Conservation (phyloP, 2,113 vertebrate species). For the Triplophysa dalaica region DNA sequence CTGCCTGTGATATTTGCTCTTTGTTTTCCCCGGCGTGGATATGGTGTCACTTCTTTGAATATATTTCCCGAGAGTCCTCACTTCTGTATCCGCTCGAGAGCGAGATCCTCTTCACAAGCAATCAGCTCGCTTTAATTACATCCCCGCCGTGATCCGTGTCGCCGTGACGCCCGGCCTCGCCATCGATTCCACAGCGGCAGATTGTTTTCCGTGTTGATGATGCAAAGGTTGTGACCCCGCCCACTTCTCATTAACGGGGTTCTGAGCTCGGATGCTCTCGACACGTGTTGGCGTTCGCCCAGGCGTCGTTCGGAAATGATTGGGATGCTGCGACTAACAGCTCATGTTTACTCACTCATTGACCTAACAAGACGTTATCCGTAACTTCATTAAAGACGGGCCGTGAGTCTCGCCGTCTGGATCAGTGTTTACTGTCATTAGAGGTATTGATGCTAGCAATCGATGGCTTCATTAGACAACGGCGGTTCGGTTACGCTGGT, state of each 20-base stretch:
- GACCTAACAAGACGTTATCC: background rate
- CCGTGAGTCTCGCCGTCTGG: background rate
- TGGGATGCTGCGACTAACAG: background rate
- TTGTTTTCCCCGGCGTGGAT: background rate
- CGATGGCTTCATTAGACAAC: background rate
- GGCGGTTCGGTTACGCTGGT: too few relatives aligned
- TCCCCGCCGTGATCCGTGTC: slow-evolving; percentile 20
- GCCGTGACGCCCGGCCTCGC: slow-evolving; percentile 9
- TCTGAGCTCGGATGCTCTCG: slow-evolving; percentile 3
- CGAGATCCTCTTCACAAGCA: slow-evolving; percentile 29
- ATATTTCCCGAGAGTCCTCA: slow-evolving; percentile 1
- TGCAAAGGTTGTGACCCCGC: slow-evolving; percentile 28
- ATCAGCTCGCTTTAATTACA: slow-evolving; percentile 49
- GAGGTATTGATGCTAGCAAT: background rate
- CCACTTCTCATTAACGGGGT: slow-evolving; percentile 39
- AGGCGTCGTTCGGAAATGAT: background rate
- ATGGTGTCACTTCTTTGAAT: background rate
- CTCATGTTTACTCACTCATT: background rate
- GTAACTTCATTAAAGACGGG: background rate
- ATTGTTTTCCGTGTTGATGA: slow-evolving; percentile 55
- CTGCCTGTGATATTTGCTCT: background rate
- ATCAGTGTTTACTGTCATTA: background rate
- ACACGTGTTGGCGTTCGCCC: slow-evolving; percentile 9
- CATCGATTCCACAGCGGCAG: slow-evolving; percentile 31
- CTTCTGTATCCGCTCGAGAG: background rate